Conservation (phyloP, 2,888 invertebrate genomes). For the Drosophila crucigera region DNA sequence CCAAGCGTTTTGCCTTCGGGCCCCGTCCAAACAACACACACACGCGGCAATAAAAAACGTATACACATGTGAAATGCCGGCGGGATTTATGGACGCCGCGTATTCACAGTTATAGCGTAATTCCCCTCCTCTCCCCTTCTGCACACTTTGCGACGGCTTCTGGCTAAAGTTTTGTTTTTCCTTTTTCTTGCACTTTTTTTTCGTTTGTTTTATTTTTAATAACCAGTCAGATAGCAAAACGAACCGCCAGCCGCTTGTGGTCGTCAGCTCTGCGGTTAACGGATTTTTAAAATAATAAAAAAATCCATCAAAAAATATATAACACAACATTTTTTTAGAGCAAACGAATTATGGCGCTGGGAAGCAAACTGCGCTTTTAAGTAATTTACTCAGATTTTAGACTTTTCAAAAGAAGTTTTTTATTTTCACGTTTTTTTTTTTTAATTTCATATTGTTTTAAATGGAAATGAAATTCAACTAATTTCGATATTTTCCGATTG, state of each 20-base stretch:
- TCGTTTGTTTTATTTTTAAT: conserved; percentile 66
- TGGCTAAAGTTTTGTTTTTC: conserved; percentile 46
- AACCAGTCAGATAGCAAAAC: conserved; percentile 66
- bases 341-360: conserved; percentile 50
- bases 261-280: conserved; percentile 60
- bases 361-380: conserved; percentile 11
- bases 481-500: not conserved
- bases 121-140: conserved; percentile 14
- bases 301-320: conserved; percentile 15
- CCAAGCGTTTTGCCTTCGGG: conserved; percentile 47
- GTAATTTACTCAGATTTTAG: not conserved
- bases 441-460: not conserved
- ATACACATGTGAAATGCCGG: conserved; percentile 77
- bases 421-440: not conserved
- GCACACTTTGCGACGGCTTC: conserved; percentile 21
- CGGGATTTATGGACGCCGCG: conserved; percentile 73
- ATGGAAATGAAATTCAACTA: not conserved
- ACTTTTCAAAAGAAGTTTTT: not conserved
- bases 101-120: conserved; percentile 47
- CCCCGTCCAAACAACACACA: conserved; percentile 23
- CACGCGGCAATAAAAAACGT: conserved; percentile 71
- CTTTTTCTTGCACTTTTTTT: conserved; percentile 22
- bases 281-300: conserved; percentile 64
- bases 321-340: conserved; percentile 37
- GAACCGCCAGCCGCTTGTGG: conserved; percentile 62